These are phyloP conservation scores for Lasioglossum calceatum DNA, from an alignment of 2,888 invertebrate genomes.

Conservation along the genomic window DNA sequence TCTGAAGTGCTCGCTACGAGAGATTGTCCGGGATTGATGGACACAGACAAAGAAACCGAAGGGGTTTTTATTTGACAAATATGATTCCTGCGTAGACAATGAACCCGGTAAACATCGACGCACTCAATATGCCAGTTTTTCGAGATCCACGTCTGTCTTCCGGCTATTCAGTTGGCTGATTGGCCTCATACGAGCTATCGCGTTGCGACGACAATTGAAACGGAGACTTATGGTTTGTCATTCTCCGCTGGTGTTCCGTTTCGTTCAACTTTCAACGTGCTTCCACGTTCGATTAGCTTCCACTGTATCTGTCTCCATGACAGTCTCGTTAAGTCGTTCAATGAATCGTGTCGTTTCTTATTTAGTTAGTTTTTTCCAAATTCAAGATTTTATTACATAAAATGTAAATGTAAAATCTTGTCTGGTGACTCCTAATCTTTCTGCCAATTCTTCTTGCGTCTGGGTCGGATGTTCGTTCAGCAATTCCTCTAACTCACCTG, in stretches of 20 bases:
- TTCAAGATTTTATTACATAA: too few species aligned
- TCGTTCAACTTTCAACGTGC: not conserved
- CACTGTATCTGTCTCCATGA: not conserved
- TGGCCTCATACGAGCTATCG: constrained; percentile 4
- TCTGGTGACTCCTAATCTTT: too few species aligned
- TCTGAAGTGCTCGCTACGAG: not conserved
- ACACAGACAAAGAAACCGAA: constrained; percentile 46
- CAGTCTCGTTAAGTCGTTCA: not conserved
- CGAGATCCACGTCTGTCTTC: constrained; percentile 28
- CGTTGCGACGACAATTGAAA: not conserved
- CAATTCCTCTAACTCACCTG: too few species aligned
- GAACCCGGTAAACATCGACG: constrained; percentile 47
- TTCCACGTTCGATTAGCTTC: too few species aligned
- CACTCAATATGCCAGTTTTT: constrained; percentile 47
- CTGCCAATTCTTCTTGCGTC: too few species aligned
- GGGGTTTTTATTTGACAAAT: constrained; percentile 49
- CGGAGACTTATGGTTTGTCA: not conserved
- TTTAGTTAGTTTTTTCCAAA: too few species aligned
- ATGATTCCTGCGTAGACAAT: constrained; percentile 54
- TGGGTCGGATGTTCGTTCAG: too few species aligned
- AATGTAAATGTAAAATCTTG: too few species aligned
- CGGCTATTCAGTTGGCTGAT: constrained; percentile 19
- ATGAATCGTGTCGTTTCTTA: too few species aligned
- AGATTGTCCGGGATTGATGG: not conserved
- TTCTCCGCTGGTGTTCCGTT: not conserved